A percentile compares a stretch with the other conserved stretches of the same genome.
Evolutionary conservation across 23 tunicate genomes (phyloP).

Genomic region (Oikopleura albicans): DNA sequence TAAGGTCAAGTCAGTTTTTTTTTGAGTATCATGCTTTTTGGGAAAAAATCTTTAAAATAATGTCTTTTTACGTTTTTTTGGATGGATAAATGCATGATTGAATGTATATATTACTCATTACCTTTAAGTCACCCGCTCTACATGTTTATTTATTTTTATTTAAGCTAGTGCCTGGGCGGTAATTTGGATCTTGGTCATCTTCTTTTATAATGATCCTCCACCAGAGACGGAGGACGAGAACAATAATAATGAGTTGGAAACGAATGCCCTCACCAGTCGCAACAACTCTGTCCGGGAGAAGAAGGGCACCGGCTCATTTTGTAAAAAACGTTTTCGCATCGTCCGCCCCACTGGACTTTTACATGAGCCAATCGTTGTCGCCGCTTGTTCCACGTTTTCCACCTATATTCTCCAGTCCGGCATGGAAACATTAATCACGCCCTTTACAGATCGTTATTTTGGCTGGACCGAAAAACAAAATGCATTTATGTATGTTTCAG

Average conservation of each 20-base stretch:
- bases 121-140: too few relatives aligned
- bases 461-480: background rate
- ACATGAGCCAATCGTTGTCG: slow-evolving; percentile 2
- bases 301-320: background rate
- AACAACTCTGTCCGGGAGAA: background rate
- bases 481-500: background rate
- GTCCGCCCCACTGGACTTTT: background rate
- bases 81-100: too few relatives aligned
- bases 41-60: too few relatives aligned
- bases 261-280: background rate
- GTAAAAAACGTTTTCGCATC: background rate
- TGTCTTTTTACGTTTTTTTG: too few relatives aligned
- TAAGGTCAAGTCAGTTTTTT: too few relatives aligned
- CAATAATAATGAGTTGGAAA: background rate
- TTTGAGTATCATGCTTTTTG: too few relatives aligned
- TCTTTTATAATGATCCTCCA: background rate
- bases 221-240: background rate
- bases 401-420: background rate
- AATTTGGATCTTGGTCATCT: background rate
- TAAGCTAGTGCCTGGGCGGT: background rate
- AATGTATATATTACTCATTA: too few relatives aligned
- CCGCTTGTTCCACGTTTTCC: background rate
- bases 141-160: background rate
- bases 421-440: background rate
- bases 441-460: background rate